phyloP scores from a whole-genome alignment of 2,113 vertebrate species.

The Pholis gunnellus region DNA sequence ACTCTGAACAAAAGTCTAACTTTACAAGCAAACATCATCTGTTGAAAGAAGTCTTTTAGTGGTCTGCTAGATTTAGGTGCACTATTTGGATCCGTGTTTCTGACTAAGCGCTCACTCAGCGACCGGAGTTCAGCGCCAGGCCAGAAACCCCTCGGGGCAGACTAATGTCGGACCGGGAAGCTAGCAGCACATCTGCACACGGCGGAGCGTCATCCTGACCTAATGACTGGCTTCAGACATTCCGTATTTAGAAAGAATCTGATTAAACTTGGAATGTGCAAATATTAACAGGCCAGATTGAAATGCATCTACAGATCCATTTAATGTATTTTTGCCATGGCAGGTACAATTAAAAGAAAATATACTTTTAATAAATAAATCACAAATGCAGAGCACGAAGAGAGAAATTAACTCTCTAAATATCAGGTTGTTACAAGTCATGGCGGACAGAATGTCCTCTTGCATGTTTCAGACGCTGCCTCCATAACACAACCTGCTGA shows the following conservation, averaged over 20 bases:
- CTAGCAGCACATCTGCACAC: slow-evolving; percentile 12
- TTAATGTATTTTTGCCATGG: not conserved
- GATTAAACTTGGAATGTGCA: not conserved
- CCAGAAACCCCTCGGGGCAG: slow-evolving; percentile 29
- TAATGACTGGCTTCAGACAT: slow-evolving; percentile 4
- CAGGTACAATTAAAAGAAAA: not conserved
- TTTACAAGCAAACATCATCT: slow-evolving; percentile 23
- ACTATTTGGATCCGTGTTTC: slow-evolving; percentile 54
- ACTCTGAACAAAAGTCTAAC: slow-evolving; percentile 16
- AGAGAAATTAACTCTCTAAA: not conserved
- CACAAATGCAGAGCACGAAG: not conserved
- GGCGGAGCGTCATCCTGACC: slow-evolving; percentile 33
- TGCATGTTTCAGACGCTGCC: slow-evolving; percentile 12
- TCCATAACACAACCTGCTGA: slow-evolving; percentile 50
- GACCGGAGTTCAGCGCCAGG: slow-evolving; percentile 30
- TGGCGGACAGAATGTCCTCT: slow-evolving; percentile 25
- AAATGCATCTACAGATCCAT: not conserved
- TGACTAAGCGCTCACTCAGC: slow-evolving; percentile 56
- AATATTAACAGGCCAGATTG: not conserved
- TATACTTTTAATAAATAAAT: not conserved
- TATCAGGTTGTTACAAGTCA: slow-evolving; percentile 16
- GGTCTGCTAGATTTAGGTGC: slow-evolving; percentile 29
- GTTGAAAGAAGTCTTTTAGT: slow-evolving; percentile 20
- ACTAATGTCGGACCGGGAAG: slow-evolving; percentile 30
- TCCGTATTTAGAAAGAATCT: not conserved